phyloP scores from a whole-genome alignment of 2,113 vertebrate genomes.

The Potamarius usumacintae region DNA sequence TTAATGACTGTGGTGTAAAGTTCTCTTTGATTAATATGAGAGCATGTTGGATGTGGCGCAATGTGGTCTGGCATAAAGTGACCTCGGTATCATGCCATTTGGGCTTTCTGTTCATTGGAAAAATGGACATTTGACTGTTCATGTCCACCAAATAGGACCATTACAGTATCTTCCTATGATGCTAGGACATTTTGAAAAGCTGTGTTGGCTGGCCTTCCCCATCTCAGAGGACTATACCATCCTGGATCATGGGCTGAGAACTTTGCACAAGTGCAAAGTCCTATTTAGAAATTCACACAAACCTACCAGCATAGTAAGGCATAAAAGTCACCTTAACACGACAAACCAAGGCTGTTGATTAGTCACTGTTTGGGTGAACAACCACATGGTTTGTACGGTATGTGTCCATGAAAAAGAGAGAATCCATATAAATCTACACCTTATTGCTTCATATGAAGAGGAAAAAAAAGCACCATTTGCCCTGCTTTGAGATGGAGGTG shows the following conservation, averaged over 20 bases:
- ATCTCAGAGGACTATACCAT: neutral
- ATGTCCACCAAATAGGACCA: neutral
- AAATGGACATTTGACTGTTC: neutral
- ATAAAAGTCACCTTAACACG: neutral
- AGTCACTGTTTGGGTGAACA: neutral
- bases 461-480: neutral
- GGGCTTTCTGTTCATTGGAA: neutral
- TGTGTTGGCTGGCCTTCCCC: neutral
- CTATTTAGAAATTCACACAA: neutral
- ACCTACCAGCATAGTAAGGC: neutral
- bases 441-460: too few relatives aligned
- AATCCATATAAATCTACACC: neutral
- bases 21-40: neutral
- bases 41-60: neutral
- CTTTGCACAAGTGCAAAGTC: neutral
- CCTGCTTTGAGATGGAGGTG: neutral
- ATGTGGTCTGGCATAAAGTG: neutral
- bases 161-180: neutral
- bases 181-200: neutral
- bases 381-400: neutral
- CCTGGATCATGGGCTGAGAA: neutral
- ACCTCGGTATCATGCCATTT: too few relatives aligned
- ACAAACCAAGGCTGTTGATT: neutral
- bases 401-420: neutral
- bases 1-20: neutral